These are phyloP conservation scores for Andrena praecox DNA, from an alignment of 2,888 invertebrate genomes.

Conservation along the genomic window DNA sequence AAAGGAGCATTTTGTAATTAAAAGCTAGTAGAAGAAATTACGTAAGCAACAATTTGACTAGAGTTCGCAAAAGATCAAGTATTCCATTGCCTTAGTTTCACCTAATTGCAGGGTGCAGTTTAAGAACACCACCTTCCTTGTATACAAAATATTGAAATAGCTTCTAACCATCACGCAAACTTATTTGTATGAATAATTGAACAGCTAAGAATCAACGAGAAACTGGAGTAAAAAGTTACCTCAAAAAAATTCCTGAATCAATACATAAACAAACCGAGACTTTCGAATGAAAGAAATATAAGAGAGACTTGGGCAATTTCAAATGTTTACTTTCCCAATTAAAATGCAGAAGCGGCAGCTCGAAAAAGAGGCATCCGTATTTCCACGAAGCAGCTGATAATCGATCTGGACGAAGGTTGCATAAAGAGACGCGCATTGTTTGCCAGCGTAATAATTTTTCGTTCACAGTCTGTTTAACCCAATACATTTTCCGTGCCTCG, in stretches of 20 bases:
- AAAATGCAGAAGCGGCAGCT: neutral
- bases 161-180: neutral
- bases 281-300: neutral
- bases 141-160: neutral
- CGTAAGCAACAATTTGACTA: neutral
- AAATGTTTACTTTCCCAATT: neutral
- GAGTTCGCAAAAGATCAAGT: neutral
- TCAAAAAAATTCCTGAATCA: neutral
- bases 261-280: neutral
- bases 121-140: neutral
- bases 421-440: conserved; percentile 27
- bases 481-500: conserved; percentile 34
- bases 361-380: neutral
- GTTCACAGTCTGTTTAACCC: conserved; percentile 50
- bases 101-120: neutral
- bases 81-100: conserved; percentile 7
- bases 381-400: conserved; percentile 22
- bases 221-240: neutral
- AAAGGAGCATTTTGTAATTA: too few relatives aligned
- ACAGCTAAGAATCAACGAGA: neutral
- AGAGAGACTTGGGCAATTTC: neutral
- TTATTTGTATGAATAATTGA: conserved; percentile 15
- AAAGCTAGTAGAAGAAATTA: neutral
- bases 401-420: conserved; percentile 25
- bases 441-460: neutral